These are phyloP conservation scores for Tribolium madens DNA, from an alignment of 1,140 invertebrate species.

Conservation along the genomic window DNA sequence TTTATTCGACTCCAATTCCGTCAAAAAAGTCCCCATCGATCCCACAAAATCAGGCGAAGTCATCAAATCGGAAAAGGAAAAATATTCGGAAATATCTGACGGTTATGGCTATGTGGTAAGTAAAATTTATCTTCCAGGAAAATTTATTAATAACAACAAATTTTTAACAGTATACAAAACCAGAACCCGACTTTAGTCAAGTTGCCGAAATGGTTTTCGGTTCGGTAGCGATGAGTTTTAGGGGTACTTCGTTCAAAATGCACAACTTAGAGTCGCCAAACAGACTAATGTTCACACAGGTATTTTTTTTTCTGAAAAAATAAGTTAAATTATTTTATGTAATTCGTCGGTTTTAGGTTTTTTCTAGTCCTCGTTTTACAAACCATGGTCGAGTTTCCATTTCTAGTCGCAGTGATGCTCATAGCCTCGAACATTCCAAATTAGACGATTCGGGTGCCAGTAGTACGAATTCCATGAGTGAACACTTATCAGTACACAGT, in stretches of 20 bases:
- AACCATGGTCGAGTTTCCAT: slow-evolving; percentile 33
- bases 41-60: slow-evolving; percentile 60
- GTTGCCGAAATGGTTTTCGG: slow-evolving; percentile 93
- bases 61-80: slow-evolving; percentile 54
- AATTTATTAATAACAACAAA: slow-evolving; percentile 13
- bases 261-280: slow-evolving; percentile 80
- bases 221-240: slow-evolving; percentile 86
- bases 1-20: slow-evolving; percentile 85
- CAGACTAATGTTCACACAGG: slow-evolving; percentile 81
- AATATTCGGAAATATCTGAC: slow-evolving; percentile 68
- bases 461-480: slow-evolving; percentile 60
- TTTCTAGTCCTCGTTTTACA: slow-evolving; percentile 58
- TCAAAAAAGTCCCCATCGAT: slow-evolving; percentile 70
- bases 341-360: slow-evolving; percentile 52
- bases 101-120: slow-evolving; percentile 71
- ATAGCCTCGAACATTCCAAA: slow-evolving; percentile 59
- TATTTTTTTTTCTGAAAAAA: slow-evolving; percentile 66
- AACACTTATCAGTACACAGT: slow-evolving; percentile 59
- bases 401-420: slow-evolving; percentile 49
- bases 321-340: too few species aligned
- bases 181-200: slow-evolving; percentile 76
- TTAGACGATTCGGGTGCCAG: slow-evolving; percentile 60
- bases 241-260: slow-evolving; percentile 86
- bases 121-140: neutral
- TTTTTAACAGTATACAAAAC: slow-evolving; percentile 70